These are phyloP conservation scores for Romanogobio albipinnatus DNA, from an alignment of 2,113 vertebrate species.

Conservation along the genomic window DNA sequence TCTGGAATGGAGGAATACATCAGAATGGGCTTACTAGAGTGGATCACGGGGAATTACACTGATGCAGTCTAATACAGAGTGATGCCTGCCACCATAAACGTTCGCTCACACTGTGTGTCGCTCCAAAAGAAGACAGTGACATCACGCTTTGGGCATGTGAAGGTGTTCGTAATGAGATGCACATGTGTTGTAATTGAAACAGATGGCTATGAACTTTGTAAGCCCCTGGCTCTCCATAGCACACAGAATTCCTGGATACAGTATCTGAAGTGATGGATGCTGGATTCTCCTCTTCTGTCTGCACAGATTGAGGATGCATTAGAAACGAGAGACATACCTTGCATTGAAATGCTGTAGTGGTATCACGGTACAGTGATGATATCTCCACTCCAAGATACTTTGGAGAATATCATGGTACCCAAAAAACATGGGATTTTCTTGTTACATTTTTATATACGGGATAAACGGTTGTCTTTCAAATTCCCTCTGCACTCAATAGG, in stretches of 20 bases:
- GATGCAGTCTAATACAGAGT: conserved; percentile 1
- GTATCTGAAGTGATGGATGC: conserved; percentile 14
- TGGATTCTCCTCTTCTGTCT: conserved; percentile 2
- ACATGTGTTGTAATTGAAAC: conserved; percentile 56
- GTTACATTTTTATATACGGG: neutral
- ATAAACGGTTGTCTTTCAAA: no score
- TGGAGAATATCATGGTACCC: neutral
- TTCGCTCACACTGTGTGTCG: neutral
- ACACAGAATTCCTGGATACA: neutral
- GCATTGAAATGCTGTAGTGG: neutral
- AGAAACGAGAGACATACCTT: neutral
- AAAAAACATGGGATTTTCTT: neutral
- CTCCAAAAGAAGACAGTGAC: neutral
- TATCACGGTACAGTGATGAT: neutral
- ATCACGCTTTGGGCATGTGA: neutral
- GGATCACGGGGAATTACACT: neutral
- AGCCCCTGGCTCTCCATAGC: conserved; percentile 24
- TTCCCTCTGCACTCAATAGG: no score
- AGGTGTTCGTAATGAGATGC: conserved; percentile 42
- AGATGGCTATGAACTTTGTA: conserved; percentile 59
- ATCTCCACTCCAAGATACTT: neutral
- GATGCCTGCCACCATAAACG: neutral
- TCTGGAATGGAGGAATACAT: conserved; percentile 13
- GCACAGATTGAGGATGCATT: conserved; percentile 2
- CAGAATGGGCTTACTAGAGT: neutral